Base-by-base conservation (phyloP, 2,113 vertebrate species). In the Nansenia antarctica region DNA sequence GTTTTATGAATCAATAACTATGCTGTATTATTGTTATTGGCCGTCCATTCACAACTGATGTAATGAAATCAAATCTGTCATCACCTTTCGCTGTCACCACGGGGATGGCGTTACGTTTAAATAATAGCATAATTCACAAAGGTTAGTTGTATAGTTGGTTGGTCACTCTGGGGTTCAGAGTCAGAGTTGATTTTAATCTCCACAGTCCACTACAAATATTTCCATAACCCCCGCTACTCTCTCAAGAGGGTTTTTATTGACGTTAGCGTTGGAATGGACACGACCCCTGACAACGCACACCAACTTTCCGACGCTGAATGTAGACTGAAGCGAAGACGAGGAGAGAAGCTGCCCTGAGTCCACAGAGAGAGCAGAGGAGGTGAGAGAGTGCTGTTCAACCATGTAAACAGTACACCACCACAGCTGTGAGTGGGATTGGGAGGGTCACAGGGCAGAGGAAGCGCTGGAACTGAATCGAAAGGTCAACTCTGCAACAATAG, bases 61-160 rank as follows among this genome's bases (percentile, higher is more conserved):
- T 7, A n/a, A 1, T 29, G 24, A 58, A 54, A 14, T 37, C 27
- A 60, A 14, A n/a, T 62, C 12, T 37, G 35, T 71, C 54, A 8
- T 70, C 45, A 62, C 22, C n/a, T 62, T 26, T 60, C 59, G 6
- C 32, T 35, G 7, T 68, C 77, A 66, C 55, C 67, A 29, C 67
- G 72, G 62, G 39, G 70, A 74, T 84, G 82, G 82, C 73, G 73
- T 76, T 59, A 85, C 79, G 65, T 78, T 68, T 63, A 68, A 72
- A 71, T 85, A 20, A n/a, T 22, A 49, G 7, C 80, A 77, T 77
- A 82, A 82, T 81, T 82, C 77, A 86, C 86, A 86, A 84, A 87
- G 82, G 79, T 78, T 81, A 83, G n/a, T 77, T 76, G 39, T 20
- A 14, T 68, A 55, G 63, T 57, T 62, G 35, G 82, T 77, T 77